These are phyloP conservation scores for Pycnomerus fuliginosus DNA, from an alignment of 2,888 invertebrate genomes.

Conservation along the genomic window DNA sequence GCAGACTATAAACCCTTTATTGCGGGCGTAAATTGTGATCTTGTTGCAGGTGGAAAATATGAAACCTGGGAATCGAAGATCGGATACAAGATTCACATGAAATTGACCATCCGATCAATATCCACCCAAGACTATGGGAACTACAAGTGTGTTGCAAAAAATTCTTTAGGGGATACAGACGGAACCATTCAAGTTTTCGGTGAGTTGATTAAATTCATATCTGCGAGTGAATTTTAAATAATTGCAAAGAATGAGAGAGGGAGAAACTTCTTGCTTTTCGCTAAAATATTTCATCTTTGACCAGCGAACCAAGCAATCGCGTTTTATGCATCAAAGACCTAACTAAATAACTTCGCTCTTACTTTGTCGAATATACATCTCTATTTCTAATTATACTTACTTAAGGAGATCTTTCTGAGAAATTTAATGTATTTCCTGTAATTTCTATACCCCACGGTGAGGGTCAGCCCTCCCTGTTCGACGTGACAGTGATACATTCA, in stretches of 20 bases:
- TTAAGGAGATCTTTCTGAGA: too few species aligned
- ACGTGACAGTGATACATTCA: too few species aligned
- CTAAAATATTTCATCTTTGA: constrained; percentile 36
- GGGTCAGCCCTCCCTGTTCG: too few species aligned
- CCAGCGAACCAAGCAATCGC: constrained; percentile 37
- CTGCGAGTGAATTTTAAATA: constrained; percentile 19
- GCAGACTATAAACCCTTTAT: constrained; percentile 14
- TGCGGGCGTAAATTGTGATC: constrained; percentile 11
- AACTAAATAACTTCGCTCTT: constrained; percentile 24
- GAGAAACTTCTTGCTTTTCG: constrained; percentile 15
- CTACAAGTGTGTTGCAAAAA: constrained; percentile 73
- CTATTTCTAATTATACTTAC: constrained; percentile 8
- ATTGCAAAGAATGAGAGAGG: constrained; percentile 18
- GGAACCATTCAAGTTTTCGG: constrained; percentile 72
- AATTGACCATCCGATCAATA: constrained; percentile 66
- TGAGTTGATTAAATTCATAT: constrained; percentile 53
- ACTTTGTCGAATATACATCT: constrained; percentile 16
- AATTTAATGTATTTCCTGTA: too few species aligned
- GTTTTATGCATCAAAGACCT: constrained; percentile 37
- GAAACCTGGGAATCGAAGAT: constrained; percentile 68
- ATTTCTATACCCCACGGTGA: too few species aligned
- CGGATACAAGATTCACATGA: constrained; percentile 72
- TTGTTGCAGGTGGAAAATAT: constrained; percentile 52
- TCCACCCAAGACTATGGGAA: constrained; percentile 63
- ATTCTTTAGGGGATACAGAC: constrained; percentile 72